Base-by-base conservation (phyloP, 2,797 vertebrate genomes). In the Eidolon dupreanum region DNA sequence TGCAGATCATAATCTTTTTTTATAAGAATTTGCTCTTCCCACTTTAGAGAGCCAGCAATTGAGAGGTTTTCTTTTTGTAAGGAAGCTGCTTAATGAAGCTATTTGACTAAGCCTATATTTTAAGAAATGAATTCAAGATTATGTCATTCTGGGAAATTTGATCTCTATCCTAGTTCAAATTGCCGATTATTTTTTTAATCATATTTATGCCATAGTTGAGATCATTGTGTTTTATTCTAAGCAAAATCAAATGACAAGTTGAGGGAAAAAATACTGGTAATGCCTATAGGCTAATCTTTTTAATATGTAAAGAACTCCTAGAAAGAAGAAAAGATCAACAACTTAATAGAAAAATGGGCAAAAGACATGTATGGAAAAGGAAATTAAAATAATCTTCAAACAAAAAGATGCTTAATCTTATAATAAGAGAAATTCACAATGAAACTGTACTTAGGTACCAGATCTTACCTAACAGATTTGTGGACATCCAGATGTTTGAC, bases 91-190 rank as follows among this genome's bases (percentile, higher is more conserved):
- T 82, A 61, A 57, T 82, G 53, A 94, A 87, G 61, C 17, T 71
- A 13, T 73, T 24, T 78, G 63, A 68, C n/a, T 87, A 51, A 70
- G 38, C 19, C 43, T 73, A 66, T 11, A 79, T 92, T 93, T 95
- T 88, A 55, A 61, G 92, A 95, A 88, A 65, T 89, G 63, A 86
- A 81, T 93, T 95, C 46, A 94, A 88, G 51, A 82, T 16, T 71
- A 33, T 71, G 10, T 49, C 71, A 51, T 94, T 95, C 16, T 55
- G 31, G 79, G 41, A 89, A 81, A 65, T 83, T 63, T 71, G 20
- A 66, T 82, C 55, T 57, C 10, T 95, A 31, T 70, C 24, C 12
- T 93, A 53, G 82, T 73, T 88, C 22, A 78, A 83, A 89, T 95
- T 90, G 26, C 41, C 83, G 55, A 65, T 94, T 26, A 16, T 83